A percentile compares a stretch with the other conserved stretches of the same genome.
Evolutionary conservation across 2,113 vertebrate species (phyloP).

Genomic region (Chaetops frenatus): DNA sequence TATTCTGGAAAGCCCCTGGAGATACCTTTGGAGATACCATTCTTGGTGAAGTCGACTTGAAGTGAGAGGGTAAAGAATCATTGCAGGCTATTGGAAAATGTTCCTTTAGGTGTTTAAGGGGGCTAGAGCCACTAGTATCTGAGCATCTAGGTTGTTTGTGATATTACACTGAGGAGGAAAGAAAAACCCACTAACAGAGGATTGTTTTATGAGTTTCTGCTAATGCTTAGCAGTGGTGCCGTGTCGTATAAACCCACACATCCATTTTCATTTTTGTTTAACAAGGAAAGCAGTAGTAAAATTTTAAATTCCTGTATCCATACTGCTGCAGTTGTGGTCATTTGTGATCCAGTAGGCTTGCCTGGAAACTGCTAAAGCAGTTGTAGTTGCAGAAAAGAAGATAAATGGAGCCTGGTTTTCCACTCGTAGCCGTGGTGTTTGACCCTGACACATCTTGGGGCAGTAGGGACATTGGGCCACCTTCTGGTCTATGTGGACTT

Average conservation of each 20-base stretch:
- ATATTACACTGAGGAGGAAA: not conserved
- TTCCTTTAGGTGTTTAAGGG: not conserved
- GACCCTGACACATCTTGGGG: not conserved
- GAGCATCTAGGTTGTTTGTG: not conserved
- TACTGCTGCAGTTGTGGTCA: not conserved
- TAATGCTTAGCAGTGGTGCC: not conserved
- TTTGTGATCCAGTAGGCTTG: not conserved
- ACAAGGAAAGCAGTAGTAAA: not conserved
- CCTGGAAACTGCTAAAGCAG: not conserved
- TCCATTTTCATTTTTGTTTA: not conserved
- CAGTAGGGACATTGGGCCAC: not conserved
- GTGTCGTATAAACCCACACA: not conserved
- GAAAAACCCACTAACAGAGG: not conserved
- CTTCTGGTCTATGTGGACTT: not conserved
- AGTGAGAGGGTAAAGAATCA: not conserved
- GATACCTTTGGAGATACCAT: not conserved
- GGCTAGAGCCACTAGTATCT: not conserved
- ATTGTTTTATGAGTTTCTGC: not conserved
- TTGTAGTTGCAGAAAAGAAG: not conserved
- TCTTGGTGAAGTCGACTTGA: not conserved
- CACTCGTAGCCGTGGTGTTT: rapidly evolving
- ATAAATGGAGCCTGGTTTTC: not conserved
- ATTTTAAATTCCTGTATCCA: not conserved
- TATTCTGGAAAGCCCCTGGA: not conserved
- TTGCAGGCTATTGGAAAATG: not conserved